Percentiles rank a stretch among this genome's conserved stretches.
phyloP scores from a whole-genome alignment of 2,888 invertebrate genomes.

The Ormyrus thymus region DNA sequence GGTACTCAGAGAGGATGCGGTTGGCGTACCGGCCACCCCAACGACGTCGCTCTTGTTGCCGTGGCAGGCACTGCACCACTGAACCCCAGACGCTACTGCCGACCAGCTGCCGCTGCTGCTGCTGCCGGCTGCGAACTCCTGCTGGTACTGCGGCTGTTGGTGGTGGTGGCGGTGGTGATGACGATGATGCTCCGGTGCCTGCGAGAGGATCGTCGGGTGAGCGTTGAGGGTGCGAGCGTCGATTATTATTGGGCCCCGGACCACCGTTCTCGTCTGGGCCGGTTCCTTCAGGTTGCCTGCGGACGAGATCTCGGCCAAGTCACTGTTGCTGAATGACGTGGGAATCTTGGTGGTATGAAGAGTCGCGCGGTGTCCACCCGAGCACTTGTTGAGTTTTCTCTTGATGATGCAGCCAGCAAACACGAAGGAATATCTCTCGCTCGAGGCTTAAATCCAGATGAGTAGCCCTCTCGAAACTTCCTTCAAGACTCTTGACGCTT shows the following conservation, averaged over 20 bases:
- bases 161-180: slow-evolving; percentile 52
- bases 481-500: slow-evolving; percentile 34
- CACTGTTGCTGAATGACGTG: slow-evolving; percentile 27
- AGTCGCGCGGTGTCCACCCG: neutral
- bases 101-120: neutral
- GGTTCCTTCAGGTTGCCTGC: slow-evolving; percentile 64
- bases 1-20: slow-evolving; percentile 68
- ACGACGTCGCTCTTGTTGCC: slow-evolving; percentile 58
- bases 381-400: slow-evolving; percentile 32
- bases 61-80: slow-evolving; percentile 65
- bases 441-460: slow-evolving; percentile 25
- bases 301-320: slow-evolving; percentile 68
- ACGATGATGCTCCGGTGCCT: slow-evolving; percentile 24
- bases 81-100: slow-evolving; percentile 19
- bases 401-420: neutral
- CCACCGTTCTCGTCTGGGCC: slow-evolving; percentile 56
- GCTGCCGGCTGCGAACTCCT: slow-evolving; percentile 11
- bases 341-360: slow-evolving; percentile 9
- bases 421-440: neutral
- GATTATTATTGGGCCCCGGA: slow-evolving; percentile 63
- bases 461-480: slow-evolving; percentile 40
- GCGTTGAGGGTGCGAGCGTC: slow-evolving; percentile 49
- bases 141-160: slow-evolving; percentile 28
- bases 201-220: slow-evolving; percentile 47
- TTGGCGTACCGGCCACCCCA: slow-evolving; percentile 69